These are phyloP conservation scores for Drosophila seguyi DNA, from an alignment of 1,140 invertebrate genomes.

Conservation along the genomic window DNA sequence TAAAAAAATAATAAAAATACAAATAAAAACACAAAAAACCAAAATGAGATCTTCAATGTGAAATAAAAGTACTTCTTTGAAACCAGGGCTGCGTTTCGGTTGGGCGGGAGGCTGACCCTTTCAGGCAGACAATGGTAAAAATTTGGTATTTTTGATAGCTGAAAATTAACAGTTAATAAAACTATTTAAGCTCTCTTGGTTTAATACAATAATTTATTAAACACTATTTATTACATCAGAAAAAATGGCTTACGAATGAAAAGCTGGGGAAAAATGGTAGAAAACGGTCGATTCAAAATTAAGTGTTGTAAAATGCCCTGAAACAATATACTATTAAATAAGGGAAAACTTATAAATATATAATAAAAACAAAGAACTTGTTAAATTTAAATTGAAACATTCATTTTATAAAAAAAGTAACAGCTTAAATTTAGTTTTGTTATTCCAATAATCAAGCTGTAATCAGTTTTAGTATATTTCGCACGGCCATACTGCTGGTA, in stretches of 20 bases:
- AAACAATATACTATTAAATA: background rate
- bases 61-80: slow-evolving; percentile 82
- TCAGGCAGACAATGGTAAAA: background rate
- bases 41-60: slow-evolving; percentile 78
- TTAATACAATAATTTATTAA: background rate
- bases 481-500: background rate
- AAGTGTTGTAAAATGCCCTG: background rate
- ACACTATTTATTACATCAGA: background rate
- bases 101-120: slow-evolving; percentile 2
- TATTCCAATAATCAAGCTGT: background rate
- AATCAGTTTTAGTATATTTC: background rate
- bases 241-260: background rate
- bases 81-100: slow-evolving; percentile 17
- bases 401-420: background rate
- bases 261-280: background rate
- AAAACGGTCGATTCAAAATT: background rate
- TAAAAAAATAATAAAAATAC: slow-evolving; percentile 55
- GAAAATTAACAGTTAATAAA: background rate
- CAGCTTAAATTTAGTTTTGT: background rate
- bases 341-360: background rate
- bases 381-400: too few relatives aligned
- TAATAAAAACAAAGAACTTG: background rate
- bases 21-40: slow-evolving; percentile 68
- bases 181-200: background rate
- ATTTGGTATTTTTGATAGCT: background rate